Conservation (phyloP, 2,113 vertebrate species). For the Microtus richardsoni region DNA sequence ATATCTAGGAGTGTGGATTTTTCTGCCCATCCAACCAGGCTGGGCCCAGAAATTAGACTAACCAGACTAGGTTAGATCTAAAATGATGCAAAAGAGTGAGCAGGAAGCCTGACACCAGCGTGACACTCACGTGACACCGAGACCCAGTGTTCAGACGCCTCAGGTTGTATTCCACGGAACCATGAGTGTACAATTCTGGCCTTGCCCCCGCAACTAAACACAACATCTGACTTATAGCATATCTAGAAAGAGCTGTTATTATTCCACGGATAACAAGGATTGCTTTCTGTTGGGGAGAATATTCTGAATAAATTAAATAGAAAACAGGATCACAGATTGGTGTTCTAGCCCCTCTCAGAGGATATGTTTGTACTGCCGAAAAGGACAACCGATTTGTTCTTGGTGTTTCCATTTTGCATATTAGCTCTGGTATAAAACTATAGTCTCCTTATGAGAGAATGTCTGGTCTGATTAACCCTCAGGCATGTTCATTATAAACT, state of each 20-base stretch:
- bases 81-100: background rate
- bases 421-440: conserved; percentile 12
- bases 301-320: background rate
- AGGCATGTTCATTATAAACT: conserved; percentile 12
- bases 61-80: background rate
- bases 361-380: background rate
- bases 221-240: background rate
- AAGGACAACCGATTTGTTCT: background rate
- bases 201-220: background rate
- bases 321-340: conserved; percentile 17
- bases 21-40: background rate
- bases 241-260: conserved; percentile 22
- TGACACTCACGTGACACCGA: background rate
- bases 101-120: background rate
- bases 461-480: background rate
- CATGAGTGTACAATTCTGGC: background rate
- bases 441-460: background rate
- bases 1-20: background rate
- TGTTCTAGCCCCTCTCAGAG: background rate
- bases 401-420: background rate
- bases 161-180: background rate
- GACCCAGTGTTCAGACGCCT: background rate
- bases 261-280: background rate
- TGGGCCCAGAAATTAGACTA: background rate
- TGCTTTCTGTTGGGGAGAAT: conserved; percentile 4